Base-by-base conservation (phyloP, 2,888 invertebrate genomes). In the Zele albiditarsus region DNA sequence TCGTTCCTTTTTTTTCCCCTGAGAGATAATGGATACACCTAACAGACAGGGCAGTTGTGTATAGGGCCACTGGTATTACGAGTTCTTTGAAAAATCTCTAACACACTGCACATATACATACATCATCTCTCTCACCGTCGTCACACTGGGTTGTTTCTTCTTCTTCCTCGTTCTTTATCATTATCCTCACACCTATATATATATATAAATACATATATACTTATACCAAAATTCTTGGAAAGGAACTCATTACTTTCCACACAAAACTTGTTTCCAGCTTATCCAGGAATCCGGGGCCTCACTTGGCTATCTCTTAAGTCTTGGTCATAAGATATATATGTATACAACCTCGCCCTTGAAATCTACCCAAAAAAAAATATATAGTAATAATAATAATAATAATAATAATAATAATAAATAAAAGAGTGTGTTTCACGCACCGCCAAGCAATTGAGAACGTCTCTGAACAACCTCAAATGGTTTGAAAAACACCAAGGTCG, bases 231-330 rank as follows among this genome's bases (percentile, higher is more conserved):
- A 53, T 53, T 53, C 53, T 53, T 1, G 20, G 53, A 53, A 53
- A 20, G 53, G 53, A 53, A 53, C 53, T 53, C 53, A 53, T 53
- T 53, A 53, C 53, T 20, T 53, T 53, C 23, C 53, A 53, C 53
- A 53, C 53, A 53, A 53, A 53, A 53, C 53, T 53, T 53, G 53
- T 53, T 53, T 53, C n/a, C 53, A 53, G 53, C 53, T 53, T 53
- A 53, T 53, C 53, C 53, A 5, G 10, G 53, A 53, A 53, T 53
- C 53, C 53, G 53, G 20, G 53, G n/a, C 53, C 53, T n/a, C 53
- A 53, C 53, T 53, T 53, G 53, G 53, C 20, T 53, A 53, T 53
- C 53, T 53, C n/a, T 53, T 53, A 53, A 53, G 53, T 20, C 53
- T 53, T 53, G 53, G 53, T 53, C 53, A 53, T 53, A 53, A 20